Evolutionary conservation across 2,113 vertebrate genomes (phyloP).

Genomic region (Oreocharis arfaki): DNA sequence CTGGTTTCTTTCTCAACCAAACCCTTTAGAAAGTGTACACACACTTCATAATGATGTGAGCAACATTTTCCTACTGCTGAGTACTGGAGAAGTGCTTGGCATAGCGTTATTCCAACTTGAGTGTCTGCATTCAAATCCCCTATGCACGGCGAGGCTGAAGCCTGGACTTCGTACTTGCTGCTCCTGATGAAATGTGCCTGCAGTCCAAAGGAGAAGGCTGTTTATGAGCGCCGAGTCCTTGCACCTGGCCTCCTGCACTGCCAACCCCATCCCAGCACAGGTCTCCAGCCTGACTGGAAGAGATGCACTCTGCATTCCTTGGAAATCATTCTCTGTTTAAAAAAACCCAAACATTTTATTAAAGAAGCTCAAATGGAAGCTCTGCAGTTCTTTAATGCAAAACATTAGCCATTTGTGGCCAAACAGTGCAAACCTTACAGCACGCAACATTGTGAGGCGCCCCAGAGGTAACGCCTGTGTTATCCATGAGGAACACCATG

Average conservation of each 20-base stretch:
- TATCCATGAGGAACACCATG: not conserved
- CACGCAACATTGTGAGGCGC: fast-evolving
- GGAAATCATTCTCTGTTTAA: not conserved
- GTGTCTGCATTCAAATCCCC: not conserved
- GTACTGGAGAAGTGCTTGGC: not conserved
- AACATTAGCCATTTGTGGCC: not conserved
- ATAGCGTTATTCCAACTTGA: not conserved
- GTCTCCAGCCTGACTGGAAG: not conserved
- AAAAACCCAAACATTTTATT: not conserved
- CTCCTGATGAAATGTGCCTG: not conserved
- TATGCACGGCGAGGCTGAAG: fast-evolving
- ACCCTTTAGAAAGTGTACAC: not conserved
- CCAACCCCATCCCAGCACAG: not conserved
- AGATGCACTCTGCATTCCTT: not conserved
- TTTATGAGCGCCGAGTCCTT: not conserved
- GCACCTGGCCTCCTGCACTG: not conserved
- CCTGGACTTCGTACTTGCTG: not conserved
- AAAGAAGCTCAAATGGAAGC: not conserved
- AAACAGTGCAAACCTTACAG: not conserved
- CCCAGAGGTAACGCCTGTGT: fast-evolving
- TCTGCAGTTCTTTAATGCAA: not conserved
- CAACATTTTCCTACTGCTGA: not conserved
- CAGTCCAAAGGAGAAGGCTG: not conserved
- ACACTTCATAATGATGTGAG: not conserved
- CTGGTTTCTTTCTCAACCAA: constrained; percentile 28